phyloP scores from a whole-genome alignment of 2,888 invertebrate genomes.

The Eulithis testata region DNA sequence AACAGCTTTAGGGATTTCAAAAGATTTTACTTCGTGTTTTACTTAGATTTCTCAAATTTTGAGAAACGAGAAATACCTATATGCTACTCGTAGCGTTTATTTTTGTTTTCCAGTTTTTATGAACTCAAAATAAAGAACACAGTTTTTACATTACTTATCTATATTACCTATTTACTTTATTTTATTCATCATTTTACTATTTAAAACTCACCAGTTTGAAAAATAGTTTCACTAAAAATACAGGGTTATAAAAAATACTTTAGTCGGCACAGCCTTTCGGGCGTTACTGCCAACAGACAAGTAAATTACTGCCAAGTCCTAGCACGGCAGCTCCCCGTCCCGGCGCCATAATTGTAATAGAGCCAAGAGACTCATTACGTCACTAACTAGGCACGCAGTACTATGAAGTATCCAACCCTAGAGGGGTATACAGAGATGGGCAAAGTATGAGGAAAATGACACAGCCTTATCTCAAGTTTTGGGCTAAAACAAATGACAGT shows the following conservation, averaged over 20 bases:
- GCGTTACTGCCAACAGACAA: constrained; percentile 26
- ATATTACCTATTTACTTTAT: too few relatives aligned
- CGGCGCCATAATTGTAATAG: constrained; percentile 12
- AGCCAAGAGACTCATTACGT: constrained; percentile 22
- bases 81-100: not conserved
- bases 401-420: not conserved
- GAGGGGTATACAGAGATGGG: not conserved
- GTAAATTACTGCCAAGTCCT: constrained; percentile 23
- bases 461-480: not conserved
- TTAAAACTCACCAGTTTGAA: constrained; percentile 18
- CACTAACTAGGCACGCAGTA: constrained; percentile 5
- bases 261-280: constrained; percentile 11
- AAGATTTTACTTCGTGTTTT: not conserved
- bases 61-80: too few relatives aligned
- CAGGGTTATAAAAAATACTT: constrained; percentile 11
- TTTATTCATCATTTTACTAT: too few relatives aligned
- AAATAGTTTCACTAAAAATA: constrained; percentile 7
- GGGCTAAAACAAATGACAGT: not conserved
- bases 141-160: not conserved
- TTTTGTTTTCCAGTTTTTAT: not conserved
- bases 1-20: not conserved
- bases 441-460: not conserved
- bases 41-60: too few relatives aligned
- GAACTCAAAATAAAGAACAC: not conserved
- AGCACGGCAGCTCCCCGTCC: constrained; percentile 10